A percentile compares a stretch with the other conserved stretches of the same genome.
These are phyloP conservation scores for Rattus norvegicus DNA, from an alignment of 2,113 vertebrate genomes.

Conservation along the genomic window DNA sequence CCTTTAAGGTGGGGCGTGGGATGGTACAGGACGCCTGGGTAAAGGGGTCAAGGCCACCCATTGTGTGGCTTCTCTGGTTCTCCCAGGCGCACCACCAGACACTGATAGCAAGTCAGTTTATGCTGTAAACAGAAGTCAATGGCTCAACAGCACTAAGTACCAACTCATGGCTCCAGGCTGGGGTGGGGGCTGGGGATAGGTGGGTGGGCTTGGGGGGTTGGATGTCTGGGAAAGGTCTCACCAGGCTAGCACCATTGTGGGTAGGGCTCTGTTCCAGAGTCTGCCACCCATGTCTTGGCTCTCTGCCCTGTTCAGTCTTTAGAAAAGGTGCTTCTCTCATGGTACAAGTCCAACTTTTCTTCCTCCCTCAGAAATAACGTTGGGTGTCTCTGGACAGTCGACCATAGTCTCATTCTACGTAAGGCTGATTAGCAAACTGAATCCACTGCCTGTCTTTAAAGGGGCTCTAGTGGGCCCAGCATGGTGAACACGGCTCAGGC, in stretches of 20 bases:
- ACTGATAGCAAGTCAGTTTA: neutral
- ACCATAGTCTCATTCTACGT: neutral
- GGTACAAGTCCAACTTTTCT: no score
- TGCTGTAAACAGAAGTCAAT: neutral
- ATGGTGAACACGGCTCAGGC: neutral
- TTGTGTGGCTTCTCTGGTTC: neutral
- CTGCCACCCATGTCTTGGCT: neutral
- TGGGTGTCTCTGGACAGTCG: no score
- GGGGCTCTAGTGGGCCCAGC: neutral
- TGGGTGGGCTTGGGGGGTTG: neutral
- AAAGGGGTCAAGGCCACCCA: neutral
- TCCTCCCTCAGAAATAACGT: neutral
- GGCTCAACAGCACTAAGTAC: neutral
- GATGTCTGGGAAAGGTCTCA: neutral
- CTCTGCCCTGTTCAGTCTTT: fast-evolving
- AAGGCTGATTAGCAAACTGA: neutral
- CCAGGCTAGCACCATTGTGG: neutral
- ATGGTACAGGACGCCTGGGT: no score
- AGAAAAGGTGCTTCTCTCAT: neutral
- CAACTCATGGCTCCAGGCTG: neutral
- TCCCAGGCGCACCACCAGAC: neutral
- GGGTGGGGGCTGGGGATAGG: neutral
- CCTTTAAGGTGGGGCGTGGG: neutral
- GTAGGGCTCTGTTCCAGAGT: neutral
- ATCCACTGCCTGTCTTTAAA: neutral